phyloP scores from a whole-genome alignment of 1,140 invertebrate species.

The Potamilus streckersoni region DNA sequence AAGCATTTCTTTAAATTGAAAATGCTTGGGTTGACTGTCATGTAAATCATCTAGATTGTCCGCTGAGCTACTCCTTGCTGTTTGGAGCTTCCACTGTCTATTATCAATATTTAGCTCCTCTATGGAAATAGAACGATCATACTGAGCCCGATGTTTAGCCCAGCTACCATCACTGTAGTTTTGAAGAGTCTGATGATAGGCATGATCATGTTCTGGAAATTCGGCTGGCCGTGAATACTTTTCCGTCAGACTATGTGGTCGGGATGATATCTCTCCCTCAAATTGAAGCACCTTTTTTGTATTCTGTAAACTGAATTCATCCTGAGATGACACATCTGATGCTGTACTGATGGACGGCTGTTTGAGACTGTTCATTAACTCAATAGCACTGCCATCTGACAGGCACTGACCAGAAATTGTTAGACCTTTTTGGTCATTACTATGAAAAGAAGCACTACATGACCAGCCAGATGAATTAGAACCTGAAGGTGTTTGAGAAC shows the following conservation, averaged over 20 bases:
- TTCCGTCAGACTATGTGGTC: conserved; percentile 33
- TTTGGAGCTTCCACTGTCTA: conserved; percentile 3
- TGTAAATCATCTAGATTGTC: conserved; percentile 24
- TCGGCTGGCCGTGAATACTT: conserved; percentile 21
- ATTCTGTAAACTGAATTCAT: conserved; percentile 52
- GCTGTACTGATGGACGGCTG: conserved; percentile 23
- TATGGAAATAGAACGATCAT: conserved; percentile 37
- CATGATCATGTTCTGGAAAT: conserved; percentile 9
- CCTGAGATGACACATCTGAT: conserved; percentile 42
- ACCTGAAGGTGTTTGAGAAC: conserved; percentile 29
- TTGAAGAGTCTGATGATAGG: background rate
- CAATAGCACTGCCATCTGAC: too few relatives aligned
- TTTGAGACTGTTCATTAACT: background rate
- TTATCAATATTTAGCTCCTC: conserved; percentile 30
- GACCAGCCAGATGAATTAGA: conserved; percentile 52
- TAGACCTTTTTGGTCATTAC: conserved; percentile 25
- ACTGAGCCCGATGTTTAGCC: conserved; percentile 15
- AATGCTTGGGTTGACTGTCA: too few relatives aligned
- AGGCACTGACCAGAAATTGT: too few relatives aligned
- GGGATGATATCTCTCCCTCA: conserved; percentile 36
- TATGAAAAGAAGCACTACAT: conserved; percentile 44
- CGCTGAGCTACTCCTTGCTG: conserved; percentile 19
- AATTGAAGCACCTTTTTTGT: conserved; percentile 54
- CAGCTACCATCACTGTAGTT: conserved; percentile 8
- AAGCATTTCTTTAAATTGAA: too few relatives aligned